Conservation (phyloP, 2,797 vertebrate species). For the Channa striata region DNA sequence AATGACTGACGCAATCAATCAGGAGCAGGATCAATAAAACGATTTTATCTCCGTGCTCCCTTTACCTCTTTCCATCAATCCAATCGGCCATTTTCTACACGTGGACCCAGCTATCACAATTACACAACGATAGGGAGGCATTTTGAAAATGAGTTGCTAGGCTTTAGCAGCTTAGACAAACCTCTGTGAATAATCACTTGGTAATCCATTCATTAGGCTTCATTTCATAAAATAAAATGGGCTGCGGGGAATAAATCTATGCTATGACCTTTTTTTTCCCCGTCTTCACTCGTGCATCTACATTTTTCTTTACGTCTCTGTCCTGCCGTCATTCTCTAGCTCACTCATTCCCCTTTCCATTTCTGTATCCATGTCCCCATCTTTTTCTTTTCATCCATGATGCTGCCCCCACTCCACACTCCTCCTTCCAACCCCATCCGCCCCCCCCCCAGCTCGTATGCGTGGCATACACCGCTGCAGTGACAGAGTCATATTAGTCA, state of each 20-base stretch:
- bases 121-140: conserved; percentile 31
- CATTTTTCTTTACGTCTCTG: conserved; percentile 3
- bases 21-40: conserved; percentile 67
- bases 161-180: conserved; percentile 34
- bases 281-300: conserved; percentile 5
- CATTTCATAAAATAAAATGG: conserved; percentile 36
- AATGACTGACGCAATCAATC: conserved; percentile 63
- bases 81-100: conserved; percentile 41
- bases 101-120: conserved; percentile 45
- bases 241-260: conserved; percentile 14
- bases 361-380: conserved; percentile 33
- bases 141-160: conserved; percentile 48
- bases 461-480: conserved; percentile 74
- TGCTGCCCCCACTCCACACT: conserved; percentile 4
- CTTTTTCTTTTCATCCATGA: conserved; percentile 32
- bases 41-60: conserved; percentile 58
- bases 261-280: not conserved
- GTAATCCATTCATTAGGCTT: conserved; percentile 56
- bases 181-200: conserved; percentile 59
- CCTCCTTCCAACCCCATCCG: conserved; percentile 21
- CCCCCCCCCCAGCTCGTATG: conserved; percentile 42
- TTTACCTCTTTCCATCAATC: conserved; percentile 55
- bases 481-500: conserved; percentile 81
- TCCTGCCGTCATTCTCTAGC: too few relatives aligned
- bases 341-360: conserved; percentile 12